A percentile compares a stretch with the other conserved stretches of the same genome.
Conservation (phyloP, 2,113 vertebrate genomes). For the Syngnathoides biaculeatus region DNA sequence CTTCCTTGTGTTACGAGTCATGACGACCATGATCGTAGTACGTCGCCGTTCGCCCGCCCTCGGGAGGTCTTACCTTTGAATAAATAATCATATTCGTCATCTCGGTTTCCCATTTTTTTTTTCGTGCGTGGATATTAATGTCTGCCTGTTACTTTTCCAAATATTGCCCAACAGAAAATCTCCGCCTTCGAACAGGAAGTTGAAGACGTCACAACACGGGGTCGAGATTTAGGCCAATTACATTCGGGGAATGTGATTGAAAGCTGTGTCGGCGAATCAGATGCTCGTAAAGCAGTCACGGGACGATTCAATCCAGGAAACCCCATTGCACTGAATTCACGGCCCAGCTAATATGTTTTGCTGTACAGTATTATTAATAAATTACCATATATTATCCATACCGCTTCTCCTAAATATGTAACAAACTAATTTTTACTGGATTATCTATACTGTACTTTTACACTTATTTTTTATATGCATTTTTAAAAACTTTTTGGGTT, state of each 20-base stretch:
- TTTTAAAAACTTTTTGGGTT: too few relatives aligned
- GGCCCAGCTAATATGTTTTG: background rate
- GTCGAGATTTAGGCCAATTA: slow-evolving; percentile 43
- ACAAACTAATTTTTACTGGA: background rate
- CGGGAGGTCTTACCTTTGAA: slow-evolving; percentile 69
- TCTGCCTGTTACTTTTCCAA: slow-evolving; percentile 25
- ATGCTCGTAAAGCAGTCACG: background rate
- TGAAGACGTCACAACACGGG: slow-evolving; percentile 37
- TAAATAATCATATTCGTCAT: slow-evolving; percentile 78
- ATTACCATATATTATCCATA: background rate
- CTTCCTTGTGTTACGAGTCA: slow-evolving; percentile 37
- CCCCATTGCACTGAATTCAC: background rate
- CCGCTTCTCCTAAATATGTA: background rate
- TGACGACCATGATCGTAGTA: background rate
- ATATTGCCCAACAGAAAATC: slow-evolving; percentile 27
- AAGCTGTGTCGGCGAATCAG: slow-evolving; percentile 11
- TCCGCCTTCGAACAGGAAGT: slow-evolving; percentile 22
- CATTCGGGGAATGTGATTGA: slow-evolving; percentile 15
- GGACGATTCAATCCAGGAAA: background rate
- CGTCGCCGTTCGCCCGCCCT: background rate
- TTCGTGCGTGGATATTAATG: background rate
- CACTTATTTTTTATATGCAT: too few relatives aligned
- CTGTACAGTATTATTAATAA: too few relatives aligned
- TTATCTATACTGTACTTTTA: too few relatives aligned
- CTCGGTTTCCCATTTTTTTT: slow-evolving; percentile 69